phyloP scores from a whole-genome alignment of 2,113 vertebrate species.

The Ailuropoda melanoleuca region DNA sequence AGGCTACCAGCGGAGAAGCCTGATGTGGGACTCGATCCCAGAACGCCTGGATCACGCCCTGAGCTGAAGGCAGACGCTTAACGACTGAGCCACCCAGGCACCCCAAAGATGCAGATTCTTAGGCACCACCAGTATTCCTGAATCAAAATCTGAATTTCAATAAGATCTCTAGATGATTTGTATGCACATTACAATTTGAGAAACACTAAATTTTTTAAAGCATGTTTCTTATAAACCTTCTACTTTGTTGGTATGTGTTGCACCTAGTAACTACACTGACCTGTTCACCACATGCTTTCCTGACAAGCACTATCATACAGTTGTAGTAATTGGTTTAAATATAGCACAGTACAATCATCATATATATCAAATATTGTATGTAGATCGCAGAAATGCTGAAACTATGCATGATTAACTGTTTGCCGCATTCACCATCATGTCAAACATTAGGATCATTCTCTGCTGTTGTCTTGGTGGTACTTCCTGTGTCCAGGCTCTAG shows the following conservation, averaged over 20 bases:
- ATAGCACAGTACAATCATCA: not conserved
- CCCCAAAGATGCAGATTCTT: not conserved
- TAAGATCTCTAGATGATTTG: not conserved
- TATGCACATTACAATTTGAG: not conserved
- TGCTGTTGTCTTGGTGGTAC: not conserved
- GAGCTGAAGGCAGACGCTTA: too few species aligned
- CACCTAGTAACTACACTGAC: not conserved
- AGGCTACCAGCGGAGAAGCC: too few species aligned
- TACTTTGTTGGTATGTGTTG: not conserved
- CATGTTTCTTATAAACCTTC: not conserved
- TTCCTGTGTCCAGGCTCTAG: not conserved
- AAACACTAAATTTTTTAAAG: not conserved
- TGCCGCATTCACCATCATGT: not conserved
- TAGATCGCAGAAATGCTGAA: not conserved
- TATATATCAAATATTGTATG: not conserved
- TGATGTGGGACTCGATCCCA: too few species aligned
- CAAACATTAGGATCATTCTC: not conserved
- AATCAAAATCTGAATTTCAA: not conserved
- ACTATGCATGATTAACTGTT: not conserved
- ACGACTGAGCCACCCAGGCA: too few species aligned
- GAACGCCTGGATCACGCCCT: too few species aligned
- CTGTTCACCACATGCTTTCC: not conserved
- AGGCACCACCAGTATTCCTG: not conserved
- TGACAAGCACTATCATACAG: not conserved
- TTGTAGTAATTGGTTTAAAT: not conserved